These are phyloP conservation scores for Pachypanchax playfairii DNA, from an alignment of 2,113 vertebrate genomes.

Conservation along the genomic window DNA sequence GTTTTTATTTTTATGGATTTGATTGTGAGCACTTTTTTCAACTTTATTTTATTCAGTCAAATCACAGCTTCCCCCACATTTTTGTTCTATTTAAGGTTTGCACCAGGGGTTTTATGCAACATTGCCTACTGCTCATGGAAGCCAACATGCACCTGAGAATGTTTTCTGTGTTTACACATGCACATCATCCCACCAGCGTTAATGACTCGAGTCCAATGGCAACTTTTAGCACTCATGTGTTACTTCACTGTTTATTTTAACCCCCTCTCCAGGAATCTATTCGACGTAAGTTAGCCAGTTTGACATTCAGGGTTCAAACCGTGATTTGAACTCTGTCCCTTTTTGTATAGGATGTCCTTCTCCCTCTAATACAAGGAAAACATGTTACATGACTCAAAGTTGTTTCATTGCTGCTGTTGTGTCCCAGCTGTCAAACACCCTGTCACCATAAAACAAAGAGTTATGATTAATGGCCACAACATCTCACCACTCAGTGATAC, in stretches of 20 bases:
- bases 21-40: background rate
- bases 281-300: background rate
- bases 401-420: slow-evolving; percentile 49
- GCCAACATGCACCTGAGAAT: slow-evolving; percentile 21
- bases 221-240: slow-evolving; percentile 3
- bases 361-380: slow-evolving; percentile 22
- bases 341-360: slow-evolving; percentile 16
- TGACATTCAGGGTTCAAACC: slow-evolving; percentile 1
- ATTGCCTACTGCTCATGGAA: background rate
- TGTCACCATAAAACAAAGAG: slow-evolving; percentile 66
- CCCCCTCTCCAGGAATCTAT: background rate
- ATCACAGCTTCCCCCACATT: background rate
- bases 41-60: background rate
- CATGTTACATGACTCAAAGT: slow-evolving; percentile 47
- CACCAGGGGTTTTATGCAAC: slow-evolving; percentile 8
- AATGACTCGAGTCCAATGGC: slow-evolving; percentile 16
- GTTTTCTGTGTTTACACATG: slow-evolving; percentile 16
- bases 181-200: slow-evolving; percentile 3
- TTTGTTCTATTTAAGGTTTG: slow-evolving; percentile 11
- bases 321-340: slow-evolving; percentile 1
- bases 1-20: no score
- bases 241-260: slow-evolving; percentile 33
- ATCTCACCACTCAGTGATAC: slow-evolving; percentile 45
- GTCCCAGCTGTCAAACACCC: slow-evolving; percentile 61
- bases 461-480: slow-evolving; percentile 63